These are phyloP conservation scores for Allygus modestus DNA, from an alignment of 2,888 invertebrate genomes.

Conservation along the genomic window DNA sequence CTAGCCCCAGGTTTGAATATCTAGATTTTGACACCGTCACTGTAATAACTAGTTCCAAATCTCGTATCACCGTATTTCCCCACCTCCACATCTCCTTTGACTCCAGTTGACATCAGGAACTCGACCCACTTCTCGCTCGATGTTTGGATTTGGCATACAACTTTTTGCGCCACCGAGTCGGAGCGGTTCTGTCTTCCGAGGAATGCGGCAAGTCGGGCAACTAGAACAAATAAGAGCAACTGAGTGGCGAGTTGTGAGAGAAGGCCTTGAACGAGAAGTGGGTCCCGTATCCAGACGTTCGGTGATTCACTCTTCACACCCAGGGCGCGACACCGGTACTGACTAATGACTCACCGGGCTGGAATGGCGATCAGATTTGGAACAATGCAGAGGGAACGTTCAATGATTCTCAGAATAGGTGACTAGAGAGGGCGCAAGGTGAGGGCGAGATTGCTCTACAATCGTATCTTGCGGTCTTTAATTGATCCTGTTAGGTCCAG, in stretches of 20 bases:
- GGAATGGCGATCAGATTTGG: neutral
- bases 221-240: constrained; percentile 19
- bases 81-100: neutral
- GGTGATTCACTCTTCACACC: constrained; percentile 11
- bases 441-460: too few species aligned
- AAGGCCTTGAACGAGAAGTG: constrained; percentile 26
- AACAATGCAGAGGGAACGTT: too few species aligned
- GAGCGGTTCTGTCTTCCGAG: neutral
- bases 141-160: neutral
- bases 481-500: too few species aligned
- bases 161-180: neutral
- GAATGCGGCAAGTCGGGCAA: constrained; percentile 37
- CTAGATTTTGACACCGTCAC: too few species aligned
- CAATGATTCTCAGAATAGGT: too few species aligned
- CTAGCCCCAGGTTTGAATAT: too few species aligned
- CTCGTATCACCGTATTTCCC: neutral
- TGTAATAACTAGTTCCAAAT: neutral
- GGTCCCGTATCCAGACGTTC: neutral
- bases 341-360: neutral
- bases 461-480: too few species aligned
- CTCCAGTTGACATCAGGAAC: neutral
- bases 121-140: neutral
- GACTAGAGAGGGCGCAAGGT: too few species aligned
- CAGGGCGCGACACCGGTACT: neutral
- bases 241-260: neutral